phyloP scores from a whole-genome alignment of 2,888 invertebrate genomes.

The Linyphia triangularis region DNA sequence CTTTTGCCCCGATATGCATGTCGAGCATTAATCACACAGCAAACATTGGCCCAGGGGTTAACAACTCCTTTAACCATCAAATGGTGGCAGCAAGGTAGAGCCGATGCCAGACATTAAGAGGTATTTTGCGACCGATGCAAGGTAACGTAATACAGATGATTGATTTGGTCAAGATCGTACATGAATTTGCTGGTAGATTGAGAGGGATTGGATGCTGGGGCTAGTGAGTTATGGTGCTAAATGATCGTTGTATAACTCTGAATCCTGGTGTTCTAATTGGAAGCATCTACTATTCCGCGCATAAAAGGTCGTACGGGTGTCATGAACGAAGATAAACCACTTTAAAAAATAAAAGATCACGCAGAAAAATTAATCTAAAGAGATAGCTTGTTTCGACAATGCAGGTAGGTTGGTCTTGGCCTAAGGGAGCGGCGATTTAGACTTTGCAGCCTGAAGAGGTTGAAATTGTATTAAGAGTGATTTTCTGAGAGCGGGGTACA shows the following conservation, averaged over 20 bases:
- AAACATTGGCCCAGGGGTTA: conserved; percentile 11
- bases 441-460: too few species aligned
- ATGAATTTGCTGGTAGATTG: background rate
- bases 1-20: conserved; percentile 18
- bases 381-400: background rate
- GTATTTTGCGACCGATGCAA: background rate
- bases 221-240: conserved; percentile 7
- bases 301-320: background rate
- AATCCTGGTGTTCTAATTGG: background rate
- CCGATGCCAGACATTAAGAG: background rate
- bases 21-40: conserved; percentile 21
- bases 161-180: background rate
- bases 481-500: too few species aligned
- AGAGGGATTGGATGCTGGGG: conserved; percentile 14
- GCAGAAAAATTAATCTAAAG: background rate
- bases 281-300: background rate
- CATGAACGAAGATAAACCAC: background rate
- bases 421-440: background rate
- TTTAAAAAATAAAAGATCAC: background rate
- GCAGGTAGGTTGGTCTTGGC: background rate
- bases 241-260: background rate
- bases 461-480: too few species aligned
- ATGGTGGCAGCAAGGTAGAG: background rate
- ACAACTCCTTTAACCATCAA: conserved; percentile 46
- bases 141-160: conserved; percentile 18